Evolutionary conservation across 2,888 invertebrate genomes (phyloP).

Genomic region (Sesia bembeciformis): DNA sequence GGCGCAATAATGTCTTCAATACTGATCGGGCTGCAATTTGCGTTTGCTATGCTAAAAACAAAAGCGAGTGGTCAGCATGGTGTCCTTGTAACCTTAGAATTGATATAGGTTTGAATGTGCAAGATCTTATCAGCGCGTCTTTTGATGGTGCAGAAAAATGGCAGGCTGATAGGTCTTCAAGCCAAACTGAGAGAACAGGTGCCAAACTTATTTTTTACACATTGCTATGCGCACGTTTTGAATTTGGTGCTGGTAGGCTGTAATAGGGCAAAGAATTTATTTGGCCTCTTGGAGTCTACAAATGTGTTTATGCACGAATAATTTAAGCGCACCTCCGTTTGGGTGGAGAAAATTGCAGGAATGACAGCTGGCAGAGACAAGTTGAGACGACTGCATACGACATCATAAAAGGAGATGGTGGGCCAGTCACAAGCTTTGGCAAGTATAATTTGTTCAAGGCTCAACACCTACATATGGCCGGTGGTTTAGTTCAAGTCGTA

Average conservation of each 20-base stretch:
- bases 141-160: not conserved
- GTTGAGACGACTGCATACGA: constrained; percentile 1
- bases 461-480: too few species aligned
- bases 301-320: not conserved
- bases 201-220: not conserved
- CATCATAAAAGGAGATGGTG: constrained; percentile 1
- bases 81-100: not conserved
- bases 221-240: constrained; percentile 1
- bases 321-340: constrained; percentile 1
- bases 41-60: not conserved
- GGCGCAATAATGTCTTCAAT: too few species aligned
- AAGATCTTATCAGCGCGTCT: not conserved
- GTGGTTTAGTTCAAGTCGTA: too few species aligned
- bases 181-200: not conserved
- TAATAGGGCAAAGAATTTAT: constrained; percentile 1
- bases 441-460: not conserved
- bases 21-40: not conserved
- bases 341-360: constrained; percentile 1
- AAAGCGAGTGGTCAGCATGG: not conserved
- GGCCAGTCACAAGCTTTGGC: not conserved
- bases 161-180: not conserved
- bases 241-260: constrained; percentile 1
- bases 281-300: not conserved
- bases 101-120: not conserved
- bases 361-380: constrained; percentile 1